phyloP scores from a whole-genome alignment of 2,797 vertebrate genomes.

The Cheracebus regulus region DNA sequence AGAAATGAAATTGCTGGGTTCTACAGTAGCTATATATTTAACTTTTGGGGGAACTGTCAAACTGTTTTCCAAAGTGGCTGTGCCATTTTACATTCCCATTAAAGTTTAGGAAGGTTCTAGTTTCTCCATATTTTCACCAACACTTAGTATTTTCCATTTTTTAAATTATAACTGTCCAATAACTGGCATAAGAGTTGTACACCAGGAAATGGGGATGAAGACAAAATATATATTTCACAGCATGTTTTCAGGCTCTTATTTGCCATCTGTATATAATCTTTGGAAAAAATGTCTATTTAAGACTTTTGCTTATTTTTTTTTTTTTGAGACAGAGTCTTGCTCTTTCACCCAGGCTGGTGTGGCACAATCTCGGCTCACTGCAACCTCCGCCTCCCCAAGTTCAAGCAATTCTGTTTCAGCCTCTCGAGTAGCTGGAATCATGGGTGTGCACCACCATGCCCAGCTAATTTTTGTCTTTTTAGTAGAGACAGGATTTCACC shows the following conservation, averaged over 20 bases:
- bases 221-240: not conserved
- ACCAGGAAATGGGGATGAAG: not conserved
- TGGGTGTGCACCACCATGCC: too few species aligned
- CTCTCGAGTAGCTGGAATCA: too few species aligned
- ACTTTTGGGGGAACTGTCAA: not conserved
- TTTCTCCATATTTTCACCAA: not conserved
- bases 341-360: too few species aligned
- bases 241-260: not conserved
- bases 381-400: too few species aligned
- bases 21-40: not conserved
- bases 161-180: not conserved
- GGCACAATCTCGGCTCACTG: fast-evolving
- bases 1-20: not conserved
- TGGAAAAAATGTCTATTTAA: not conserved
- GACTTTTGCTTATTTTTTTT: not conserved
- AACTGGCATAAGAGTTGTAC: not conserved
- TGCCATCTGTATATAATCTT: not conserved
- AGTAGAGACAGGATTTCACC: too few species aligned
- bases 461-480: too few species aligned
- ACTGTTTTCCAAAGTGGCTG: not conserved
- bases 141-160: not conserved
- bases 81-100: not conserved
- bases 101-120: not conserved
- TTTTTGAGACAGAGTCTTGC: too few species aligned
- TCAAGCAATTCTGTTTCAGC: too few species aligned